A percentile compares a stretch with the other conserved stretches of the same genome.
Evolutionary conservation across 2,113 vertebrate genomes (phyloP).

Genomic region (Calidris pygmaea): DNA sequence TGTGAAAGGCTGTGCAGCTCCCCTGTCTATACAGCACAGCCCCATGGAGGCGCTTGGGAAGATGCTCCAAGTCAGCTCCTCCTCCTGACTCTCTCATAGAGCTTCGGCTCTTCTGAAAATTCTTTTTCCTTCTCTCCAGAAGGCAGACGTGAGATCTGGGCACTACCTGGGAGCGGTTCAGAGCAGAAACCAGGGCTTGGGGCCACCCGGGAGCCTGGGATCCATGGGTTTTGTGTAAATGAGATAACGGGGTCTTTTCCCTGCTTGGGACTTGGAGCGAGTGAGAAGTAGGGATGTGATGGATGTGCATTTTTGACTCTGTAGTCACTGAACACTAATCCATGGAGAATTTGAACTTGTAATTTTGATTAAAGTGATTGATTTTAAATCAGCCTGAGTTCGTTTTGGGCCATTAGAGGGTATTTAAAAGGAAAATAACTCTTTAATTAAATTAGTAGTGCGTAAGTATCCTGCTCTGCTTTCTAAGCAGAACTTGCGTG

Average conservation of each 20-base stretch:
- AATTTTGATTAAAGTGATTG: conserved; percentile 64
- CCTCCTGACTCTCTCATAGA: not conserved
- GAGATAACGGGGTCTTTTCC: not conserved
- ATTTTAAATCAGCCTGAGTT: conserved; percentile 55
- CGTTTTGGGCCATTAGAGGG: conserved; percentile 60
- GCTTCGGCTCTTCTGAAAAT: not conserved
- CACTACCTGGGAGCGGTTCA: not conserved
- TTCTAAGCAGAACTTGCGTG: not conserved
- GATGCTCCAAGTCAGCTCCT: not conserved
- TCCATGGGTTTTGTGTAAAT: fast-evolving
- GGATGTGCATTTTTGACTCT: not conserved
- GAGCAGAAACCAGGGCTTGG: not conserved
- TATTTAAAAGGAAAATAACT: conserved; percentile 62
- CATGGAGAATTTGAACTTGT: conserved; percentile 35
- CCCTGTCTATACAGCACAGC: not conserved
- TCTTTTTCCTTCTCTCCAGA: not conserved
- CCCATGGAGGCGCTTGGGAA: not conserved
- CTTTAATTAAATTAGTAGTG: conserved; percentile 58
- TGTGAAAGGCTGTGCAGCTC: not conserved
- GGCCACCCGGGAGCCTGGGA: not conserved
- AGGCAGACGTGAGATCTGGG: not conserved
- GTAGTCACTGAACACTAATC: not conserved
- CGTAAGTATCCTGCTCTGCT: not conserved
- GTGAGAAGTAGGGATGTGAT: not conserved
- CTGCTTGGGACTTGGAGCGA: not conserved